Base-by-base conservation (phyloP, 2,113 vertebrate genomes). In the Lethenteron reissneri region DNA sequence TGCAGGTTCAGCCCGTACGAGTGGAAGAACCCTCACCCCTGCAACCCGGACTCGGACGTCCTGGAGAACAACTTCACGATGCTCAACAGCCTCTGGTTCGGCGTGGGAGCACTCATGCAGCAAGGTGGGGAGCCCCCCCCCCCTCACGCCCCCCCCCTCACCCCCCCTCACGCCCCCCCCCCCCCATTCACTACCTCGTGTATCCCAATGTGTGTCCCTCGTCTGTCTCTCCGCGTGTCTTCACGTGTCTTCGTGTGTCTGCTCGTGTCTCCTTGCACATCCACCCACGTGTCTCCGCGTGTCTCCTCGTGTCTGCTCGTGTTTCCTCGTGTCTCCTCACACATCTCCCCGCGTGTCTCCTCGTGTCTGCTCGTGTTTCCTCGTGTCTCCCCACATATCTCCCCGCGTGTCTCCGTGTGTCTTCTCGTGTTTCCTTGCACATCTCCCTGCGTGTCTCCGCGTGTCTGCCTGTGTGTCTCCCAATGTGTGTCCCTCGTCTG, bases 51-150 rank as follows among this genome's bases (percentile, higher is more conserved):
- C 81, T 91, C 92, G 70, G 94, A 97, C 58, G 90, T 96, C 79
- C 90, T 97, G 78, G 91, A 97, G 85, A 97, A 97, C 86, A 95
- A 94, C 85, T 96, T 97, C 83, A 99, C 94, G 78, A 83, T 99
- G 71, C 89, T 96, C 79, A 97, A 99, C 79, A 95, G 91, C 80
- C 88, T 99, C 79, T 99, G 92, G 92, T 99, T 99, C 85, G 94
- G 91, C 80, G 89, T 99, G 77, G 84, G 84, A 83, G 85, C 94
- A 73, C 91, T 99, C 82, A 94, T 99, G 94, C 92, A 99, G 84
- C 94, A 99, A 92, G 94, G 94, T 95, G 87, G 81, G 78, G 71
- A 75, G 80, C 82, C 17, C 17, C 17, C 17, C 17, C 17, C 17
- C 17, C 17, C 17, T 19, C 17, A 19, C 17, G 17, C 80, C 75